phyloP scores from a whole-genome alignment of 2,888 invertebrate species.

The Xylota sylvarum region DNA sequence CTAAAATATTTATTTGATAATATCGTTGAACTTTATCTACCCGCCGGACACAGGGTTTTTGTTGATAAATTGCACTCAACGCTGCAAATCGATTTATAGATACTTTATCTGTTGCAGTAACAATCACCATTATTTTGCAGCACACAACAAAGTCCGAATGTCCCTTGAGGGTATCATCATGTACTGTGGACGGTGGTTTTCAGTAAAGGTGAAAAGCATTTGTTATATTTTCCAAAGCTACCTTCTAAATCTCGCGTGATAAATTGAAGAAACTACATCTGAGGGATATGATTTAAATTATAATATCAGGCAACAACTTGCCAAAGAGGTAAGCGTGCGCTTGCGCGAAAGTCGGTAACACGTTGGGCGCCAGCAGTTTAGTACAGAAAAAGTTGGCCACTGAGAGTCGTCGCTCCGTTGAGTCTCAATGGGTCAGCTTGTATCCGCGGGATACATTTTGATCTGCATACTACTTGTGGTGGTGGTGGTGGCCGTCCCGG shows the following conservation, averaged over 20 bases:
- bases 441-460: constrained; percentile 75
- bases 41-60: constrained; percentile 15
- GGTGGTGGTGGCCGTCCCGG: constrained; percentile 42
- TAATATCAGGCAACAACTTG: constrained; percentile 68
- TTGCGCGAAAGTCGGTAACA: constrained; percentile 67
- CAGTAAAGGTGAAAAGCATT: constrained; percentile 29
- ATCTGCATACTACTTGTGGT: constrained; percentile 65
- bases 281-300: constrained; percentile 72
- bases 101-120: constrained; percentile 29
- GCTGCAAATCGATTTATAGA: constrained; percentile 42
- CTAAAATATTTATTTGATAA: background rate
- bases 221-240: constrained; percentile 17
- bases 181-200: constrained; percentile 3
- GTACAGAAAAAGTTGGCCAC: constrained; percentile 69
- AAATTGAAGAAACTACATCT: constrained; percentile 65
- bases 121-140: constrained; percentile 44
- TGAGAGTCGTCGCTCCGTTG: constrained; percentile 46
- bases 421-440: constrained; percentile 71
- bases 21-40: background rate
- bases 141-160: constrained; percentile 19
- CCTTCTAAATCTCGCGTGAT: constrained; percentile 69
- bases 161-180: constrained; percentile 61
- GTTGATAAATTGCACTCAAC: constrained; percentile 40
- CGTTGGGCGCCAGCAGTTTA: constrained; percentile 72
- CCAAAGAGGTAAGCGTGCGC: constrained; percentile 32